A percentile compares a stretch with the other conserved stretches of the same genome.
These are phyloP conservation scores for Aphelenchoides fujianensis DNA, from an alignment of 1,140 invertebrate genomes.

Conservation along the genomic window DNA sequence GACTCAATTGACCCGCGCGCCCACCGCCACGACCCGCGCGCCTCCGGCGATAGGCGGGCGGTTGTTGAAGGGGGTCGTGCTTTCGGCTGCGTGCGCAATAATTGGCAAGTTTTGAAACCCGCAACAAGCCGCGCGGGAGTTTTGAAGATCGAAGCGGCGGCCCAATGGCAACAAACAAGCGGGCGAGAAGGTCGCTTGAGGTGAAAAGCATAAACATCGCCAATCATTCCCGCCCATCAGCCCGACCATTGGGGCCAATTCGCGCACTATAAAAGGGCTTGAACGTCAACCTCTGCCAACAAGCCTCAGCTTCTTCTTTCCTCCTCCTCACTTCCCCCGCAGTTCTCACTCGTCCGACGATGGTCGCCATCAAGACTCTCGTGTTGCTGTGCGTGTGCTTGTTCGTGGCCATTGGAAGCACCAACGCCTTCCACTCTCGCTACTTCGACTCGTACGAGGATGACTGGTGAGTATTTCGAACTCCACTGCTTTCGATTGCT, in stretches of 20 bases:
- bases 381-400: not conserved
- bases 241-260: not conserved
- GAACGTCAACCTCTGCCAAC: too few relatives aligned
- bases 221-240: not conserved
- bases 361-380: not conserved
- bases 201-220: not conserved
- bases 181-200: not conserved
- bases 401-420: not conserved
- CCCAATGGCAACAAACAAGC: not conserved
- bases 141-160: not conserved
- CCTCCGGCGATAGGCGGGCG: too few relatives aligned
- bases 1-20: too few relatives aligned
- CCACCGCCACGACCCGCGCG: too few relatives aligned
- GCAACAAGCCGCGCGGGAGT: not conserved
- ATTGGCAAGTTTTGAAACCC: not conserved
- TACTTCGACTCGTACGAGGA: constrained; percentile 21
- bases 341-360: constrained; percentile 2
- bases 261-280: not conserved
- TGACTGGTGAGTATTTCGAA: constrained; percentile 20
- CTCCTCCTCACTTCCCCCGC: not conserved
- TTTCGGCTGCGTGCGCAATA: too few relatives aligned
- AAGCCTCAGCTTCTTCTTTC: not conserved
- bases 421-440: not conserved
- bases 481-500: not conserved
- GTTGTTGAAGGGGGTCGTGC: too few relatives aligned